Conservation (phyloP, 2,797 vertebrate species). For the Anguilla anguilla region DNA sequence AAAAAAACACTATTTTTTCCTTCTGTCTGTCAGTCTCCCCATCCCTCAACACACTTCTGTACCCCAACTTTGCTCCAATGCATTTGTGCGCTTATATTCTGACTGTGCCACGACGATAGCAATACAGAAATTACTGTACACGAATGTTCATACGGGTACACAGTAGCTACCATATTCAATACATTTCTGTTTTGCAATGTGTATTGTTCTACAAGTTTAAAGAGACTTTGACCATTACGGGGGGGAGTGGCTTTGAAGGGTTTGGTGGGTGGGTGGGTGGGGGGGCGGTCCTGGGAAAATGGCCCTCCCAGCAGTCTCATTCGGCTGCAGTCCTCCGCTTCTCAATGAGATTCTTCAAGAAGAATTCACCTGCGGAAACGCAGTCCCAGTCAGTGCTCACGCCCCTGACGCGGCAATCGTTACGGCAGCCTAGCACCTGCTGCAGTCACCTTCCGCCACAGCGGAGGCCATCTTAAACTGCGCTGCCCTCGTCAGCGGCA, state of each 20-base stretch:
- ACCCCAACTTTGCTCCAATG: neutral
- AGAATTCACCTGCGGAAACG: constrained; percentile 86
- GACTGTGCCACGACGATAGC: neutral
- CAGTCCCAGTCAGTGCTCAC: neutral
- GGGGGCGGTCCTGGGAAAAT: neutral
- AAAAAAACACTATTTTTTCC: neutral
- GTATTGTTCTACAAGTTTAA: neutral
- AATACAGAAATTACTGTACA: neutral
- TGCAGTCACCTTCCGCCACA: neutral
- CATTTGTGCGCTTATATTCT: neutral
- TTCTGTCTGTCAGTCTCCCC: neutral
- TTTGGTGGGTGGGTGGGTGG: neutral
- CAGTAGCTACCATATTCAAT: neutral
- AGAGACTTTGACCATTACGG: neutral
- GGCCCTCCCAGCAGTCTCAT: constrained; percentile 40
- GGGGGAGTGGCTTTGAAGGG: neutral
- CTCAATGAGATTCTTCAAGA: constrained; percentile 91
- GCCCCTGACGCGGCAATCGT: neutral
- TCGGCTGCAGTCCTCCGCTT: constrained; percentile 76
- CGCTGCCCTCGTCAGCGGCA: neutral
- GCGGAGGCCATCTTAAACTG: neutral
- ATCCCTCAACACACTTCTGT: neutral
- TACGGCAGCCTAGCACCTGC: neutral
- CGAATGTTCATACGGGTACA: neutral
- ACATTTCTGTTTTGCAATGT: neutral